phyloP scores from a whole-genome alignment of 2,797 vertebrate genomes.

The Mormyrus proboscirostris region DNA sequence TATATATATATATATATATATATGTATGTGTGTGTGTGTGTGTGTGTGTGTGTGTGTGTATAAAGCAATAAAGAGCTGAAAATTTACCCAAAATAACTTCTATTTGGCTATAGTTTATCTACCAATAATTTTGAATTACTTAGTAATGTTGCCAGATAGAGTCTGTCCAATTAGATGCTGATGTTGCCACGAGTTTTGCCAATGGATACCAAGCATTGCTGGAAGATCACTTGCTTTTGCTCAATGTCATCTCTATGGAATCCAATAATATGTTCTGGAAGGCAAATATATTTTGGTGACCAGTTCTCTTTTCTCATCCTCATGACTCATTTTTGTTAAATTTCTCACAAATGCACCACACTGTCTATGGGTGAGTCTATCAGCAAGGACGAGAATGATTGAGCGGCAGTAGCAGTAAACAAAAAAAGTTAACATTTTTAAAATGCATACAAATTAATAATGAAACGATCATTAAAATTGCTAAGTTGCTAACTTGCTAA shows the following conservation, averaged over 20 bases:
- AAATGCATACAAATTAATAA: background rate
- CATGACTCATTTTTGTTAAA: background rate
- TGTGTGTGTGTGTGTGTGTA: too few relatives aligned
- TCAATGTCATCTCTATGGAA: background rate
- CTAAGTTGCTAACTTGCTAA: background rate
- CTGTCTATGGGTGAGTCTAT: background rate
- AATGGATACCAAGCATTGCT: background rate
- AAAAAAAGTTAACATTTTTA: background rate
- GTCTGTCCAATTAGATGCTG: background rate
- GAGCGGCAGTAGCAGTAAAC: background rate
- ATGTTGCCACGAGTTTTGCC: background rate
- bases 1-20: too few relatives aligned
- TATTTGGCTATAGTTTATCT: too few relatives aligned
- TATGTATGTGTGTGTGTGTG: too few relatives aligned
- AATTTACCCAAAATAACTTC: background rate
- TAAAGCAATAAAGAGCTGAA: background rate
- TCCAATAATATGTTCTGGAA: background rate
- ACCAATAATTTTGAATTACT: background rate
- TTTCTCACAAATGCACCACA: background rate
- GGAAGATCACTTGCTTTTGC: background rate
- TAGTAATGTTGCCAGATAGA: background rate
- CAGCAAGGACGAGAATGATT: background rate
- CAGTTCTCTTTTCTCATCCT: background rate
- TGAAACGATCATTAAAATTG: background rate
- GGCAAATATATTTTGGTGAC: background rate